Conservation (phyloP, 2,113 vertebrate genomes). For the Sapayoa aenigma region DNA sequence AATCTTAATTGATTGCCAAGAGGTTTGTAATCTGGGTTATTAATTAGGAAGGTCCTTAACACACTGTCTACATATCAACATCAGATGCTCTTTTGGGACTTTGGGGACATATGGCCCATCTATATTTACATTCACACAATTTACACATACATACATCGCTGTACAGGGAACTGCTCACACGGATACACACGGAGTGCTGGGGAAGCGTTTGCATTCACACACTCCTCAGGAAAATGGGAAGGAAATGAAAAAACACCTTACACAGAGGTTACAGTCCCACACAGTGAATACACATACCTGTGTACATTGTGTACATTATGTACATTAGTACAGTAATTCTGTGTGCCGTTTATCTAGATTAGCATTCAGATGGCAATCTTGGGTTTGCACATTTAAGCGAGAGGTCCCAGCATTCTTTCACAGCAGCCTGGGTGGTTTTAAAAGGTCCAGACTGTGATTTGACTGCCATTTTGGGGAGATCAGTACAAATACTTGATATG, state of each 20-base stretch:
- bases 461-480: neutral
- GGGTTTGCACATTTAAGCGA: neutral
- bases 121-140: constrained; percentile 64
- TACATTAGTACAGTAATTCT: neutral
- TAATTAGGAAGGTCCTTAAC: constrained; percentile 73
- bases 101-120: constrained; percentile 58
- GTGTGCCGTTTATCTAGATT: neutral
- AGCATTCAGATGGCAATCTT: neutral
- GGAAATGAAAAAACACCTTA: neutral
- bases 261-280: neutral
- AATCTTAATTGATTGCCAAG: constrained; percentile 80
- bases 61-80: constrained; percentile 56
- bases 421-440: neutral
- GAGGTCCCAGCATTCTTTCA: neutral
- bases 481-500: neutral
- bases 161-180: neutral
- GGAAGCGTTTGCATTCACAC: neutral
- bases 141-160: constrained; percentile 29
- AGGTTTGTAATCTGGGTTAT: constrained; percentile 76
- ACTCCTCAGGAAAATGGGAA: neutral
- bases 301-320: neutral
- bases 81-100: constrained; percentile 69
- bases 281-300: neutral
- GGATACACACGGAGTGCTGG: neutral
- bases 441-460: neutral